Evolutionary conservation across 2,113 vertebrate species (phyloP).

Genomic region (Dendropsophus ebraccatus): DNA sequence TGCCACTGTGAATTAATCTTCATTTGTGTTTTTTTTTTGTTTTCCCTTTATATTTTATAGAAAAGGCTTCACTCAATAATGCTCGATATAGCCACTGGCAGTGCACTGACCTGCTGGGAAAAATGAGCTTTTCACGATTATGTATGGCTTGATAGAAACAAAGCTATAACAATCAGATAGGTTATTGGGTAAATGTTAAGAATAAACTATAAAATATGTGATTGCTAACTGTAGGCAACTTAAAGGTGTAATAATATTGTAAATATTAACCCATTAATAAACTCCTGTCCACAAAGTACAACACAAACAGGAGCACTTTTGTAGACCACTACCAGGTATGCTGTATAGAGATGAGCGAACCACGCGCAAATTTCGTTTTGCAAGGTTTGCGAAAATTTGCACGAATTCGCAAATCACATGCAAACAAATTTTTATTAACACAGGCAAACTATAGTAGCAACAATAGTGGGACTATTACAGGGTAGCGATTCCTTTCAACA

Average conservation of each 20-base stretch:
- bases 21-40: slow-evolving; percentile 46
- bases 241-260: background rate
- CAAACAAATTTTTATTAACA: no score
- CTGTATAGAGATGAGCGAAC: no score
- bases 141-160: background rate
- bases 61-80: slow-evolving; percentile 41
- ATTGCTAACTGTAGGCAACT: background rate
- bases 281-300: background rate
- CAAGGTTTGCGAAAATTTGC: no score
- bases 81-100: slow-evolving; percentile 41
- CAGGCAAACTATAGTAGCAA: no score
- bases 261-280: background rate
- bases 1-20: slow-evolving; percentile 53
- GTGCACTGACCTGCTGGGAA: slow-evolving; percentile 29
- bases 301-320: background rate
- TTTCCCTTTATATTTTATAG: slow-evolving; percentile 40
- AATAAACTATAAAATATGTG: background rate
- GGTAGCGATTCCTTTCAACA: no score
- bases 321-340: no score
- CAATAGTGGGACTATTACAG: no score
- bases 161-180: background rate
- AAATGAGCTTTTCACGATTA: slow-evolving; percentile 25
- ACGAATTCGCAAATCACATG: no score
- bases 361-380: no score
- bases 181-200: background rate